A percentile compares a stretch with the other conserved stretches of the same genome.
These are phyloP conservation scores for Pomatorhinus ruficollis DNA, from an alignment of 2,113 vertebrate genomes.

Conservation along the genomic window DNA sequence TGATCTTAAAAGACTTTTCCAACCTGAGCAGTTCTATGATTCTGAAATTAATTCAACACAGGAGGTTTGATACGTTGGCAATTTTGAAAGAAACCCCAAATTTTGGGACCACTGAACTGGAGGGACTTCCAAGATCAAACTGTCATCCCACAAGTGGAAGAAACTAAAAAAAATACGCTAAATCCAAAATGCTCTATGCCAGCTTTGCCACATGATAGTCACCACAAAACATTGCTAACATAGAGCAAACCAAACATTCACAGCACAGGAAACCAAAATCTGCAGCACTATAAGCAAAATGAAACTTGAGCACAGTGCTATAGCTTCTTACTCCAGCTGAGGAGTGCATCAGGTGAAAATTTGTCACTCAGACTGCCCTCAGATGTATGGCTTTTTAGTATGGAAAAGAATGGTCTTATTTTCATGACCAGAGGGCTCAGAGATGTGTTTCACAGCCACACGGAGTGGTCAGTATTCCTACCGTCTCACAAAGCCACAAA, in stretches of 20 bases:
- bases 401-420: not conserved
- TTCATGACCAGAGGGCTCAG: not conserved
- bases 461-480: not conserved
- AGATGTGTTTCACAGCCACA: not conserved
- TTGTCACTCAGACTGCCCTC: not conserved
- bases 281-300: not conserved
- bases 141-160: not conserved
- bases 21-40: not conserved
- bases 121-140: not conserved
- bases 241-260: not conserved
- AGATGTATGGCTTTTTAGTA: accelerated
- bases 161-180: not conserved
- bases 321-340: not conserved
- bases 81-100: not conserved
- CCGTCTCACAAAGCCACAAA: not conserved
- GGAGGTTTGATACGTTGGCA: not conserved
- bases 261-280: not conserved
- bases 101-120: not conserved
- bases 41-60: not conserved
- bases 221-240: not conserved
- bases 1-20: not conserved
- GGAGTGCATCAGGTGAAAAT: not conserved
- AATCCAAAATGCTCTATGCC: not conserved
- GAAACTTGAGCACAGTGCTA: not conserved
- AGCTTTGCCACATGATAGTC: not conserved